phyloP scores from a whole-genome alignment of 2,888 invertebrate genomes.

The Halocaridina rubra region DNA sequence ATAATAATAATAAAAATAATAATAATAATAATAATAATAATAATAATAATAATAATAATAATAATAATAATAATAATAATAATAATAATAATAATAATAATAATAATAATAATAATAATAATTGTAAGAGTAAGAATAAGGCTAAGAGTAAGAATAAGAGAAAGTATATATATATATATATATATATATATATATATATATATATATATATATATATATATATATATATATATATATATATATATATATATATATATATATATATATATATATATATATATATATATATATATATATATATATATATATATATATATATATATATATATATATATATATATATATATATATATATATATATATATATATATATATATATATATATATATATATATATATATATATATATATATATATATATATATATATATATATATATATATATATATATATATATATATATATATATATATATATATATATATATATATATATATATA shows the following conservation, averaged over 20 bases:
- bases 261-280: background rate
- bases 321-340: background rate
- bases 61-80: too few species aligned
- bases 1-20: too few species aligned
- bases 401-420: background rate
- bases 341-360: background rate
- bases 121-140: too few species aligned
- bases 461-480: background rate
- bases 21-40: too few species aligned
- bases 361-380: background rate
- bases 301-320: background rate
- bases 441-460: background rate
- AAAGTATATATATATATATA: background rate
- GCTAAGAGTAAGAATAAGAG: too few species aligned
- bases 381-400: background rate
- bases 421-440: background rate
- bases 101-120: too few species aligned
- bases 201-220: background rate
- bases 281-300: background rate
- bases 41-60: too few species aligned
- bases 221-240: background rate
- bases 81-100: too few species aligned
- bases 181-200: background rate
- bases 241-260: background rate
- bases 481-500: background rate